Base-by-base conservation (phyloP, 2,113 vertebrate species). In the Poeciliopsis occidentalis region DNA sequence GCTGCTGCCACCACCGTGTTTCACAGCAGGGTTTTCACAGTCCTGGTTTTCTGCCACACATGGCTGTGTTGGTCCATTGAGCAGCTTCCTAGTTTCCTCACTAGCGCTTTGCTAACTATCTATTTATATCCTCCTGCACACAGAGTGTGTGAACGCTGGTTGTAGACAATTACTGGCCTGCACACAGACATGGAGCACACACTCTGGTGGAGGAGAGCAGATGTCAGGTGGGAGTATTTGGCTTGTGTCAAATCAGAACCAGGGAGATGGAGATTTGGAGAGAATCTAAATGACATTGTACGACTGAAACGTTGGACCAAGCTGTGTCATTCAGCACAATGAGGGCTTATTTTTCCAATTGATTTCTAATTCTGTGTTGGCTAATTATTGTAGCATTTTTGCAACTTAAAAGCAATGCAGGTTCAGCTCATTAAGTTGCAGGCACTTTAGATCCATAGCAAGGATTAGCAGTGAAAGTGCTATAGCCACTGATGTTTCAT, bases 211-310 rank as follows among this genome's bases (percentile, higher is more conserved):
- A 34, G 67, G 74, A 60, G 67, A 86, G 81, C 87, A 89, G 84
- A 79, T 88, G 84, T 83, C 83, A 81, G 81, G 85, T 88, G 83
- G 88, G 85, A 83, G 71, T 7, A 70, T 64, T 87, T 76, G 76
- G 80, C 80, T 69, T 8, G 31, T 83, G 69, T 79, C 69, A 67
- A 68, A 73, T 44, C 44, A 73, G 61, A 64, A 19, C 60, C 60
- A 34, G 27, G 22, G 39, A 71, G 51, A 64, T n/a, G 3, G 0
- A 1, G 66, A 75, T 24, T 57, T 70, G 44, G 44, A 44, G 1
- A 24, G 37, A 77, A 27, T 41, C 60, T 32, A 60, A 82, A 78
- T 66, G 64, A 3, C 27, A 15, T 31, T 32, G 30, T 29, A 13
- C 44, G 72, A 30, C 37, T 71, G 0, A 31, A 66, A 11, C 62